These are phyloP conservation scores for Tipula unca DNA, from an alignment of 2,888 invertebrate species.

Conservation along the genomic window DNA sequence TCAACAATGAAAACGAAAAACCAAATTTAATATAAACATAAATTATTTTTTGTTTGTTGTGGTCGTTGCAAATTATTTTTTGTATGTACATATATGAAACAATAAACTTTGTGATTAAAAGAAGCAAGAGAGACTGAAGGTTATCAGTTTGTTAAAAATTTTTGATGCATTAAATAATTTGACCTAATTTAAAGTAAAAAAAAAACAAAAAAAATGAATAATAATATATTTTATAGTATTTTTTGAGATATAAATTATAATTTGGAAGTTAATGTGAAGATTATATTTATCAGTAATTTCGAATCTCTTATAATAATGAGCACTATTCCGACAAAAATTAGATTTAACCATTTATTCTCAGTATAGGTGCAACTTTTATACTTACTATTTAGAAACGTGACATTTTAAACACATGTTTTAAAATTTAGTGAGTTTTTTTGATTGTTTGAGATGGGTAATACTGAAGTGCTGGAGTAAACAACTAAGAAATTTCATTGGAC, in stretches of 20 bases:
- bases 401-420: too few relatives aligned
- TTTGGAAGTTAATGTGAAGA: not conserved
- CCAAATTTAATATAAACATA: not conserved
- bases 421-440: too few relatives aligned
- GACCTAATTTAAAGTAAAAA: not conserved
- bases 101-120: slow-evolving; percentile 3
- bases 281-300: too few relatives aligned
- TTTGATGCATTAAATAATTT: slow-evolving; percentile 8
- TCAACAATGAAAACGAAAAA: not conserved
- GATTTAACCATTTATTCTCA: too few relatives aligned
- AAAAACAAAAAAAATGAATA: not conserved
- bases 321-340: too few relatives aligned
- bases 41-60: not conserved
- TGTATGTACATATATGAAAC: not conserved
- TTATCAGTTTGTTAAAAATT: not conserved
- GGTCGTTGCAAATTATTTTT: not conserved
- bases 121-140: not conserved
- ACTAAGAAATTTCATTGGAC: too few relatives aligned
- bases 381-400: too few relatives aligned
- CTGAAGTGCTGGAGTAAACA: too few relatives aligned
- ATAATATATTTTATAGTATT: not conserved
- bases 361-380: too few relatives aligned
- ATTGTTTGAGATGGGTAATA: too few relatives aligned
- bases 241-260: not conserved
- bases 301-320: too few relatives aligned